Evolutionary conservation across 2,888 invertebrate genomes (phyloP).

Genomic region (Stenurella melanura): DNA sequence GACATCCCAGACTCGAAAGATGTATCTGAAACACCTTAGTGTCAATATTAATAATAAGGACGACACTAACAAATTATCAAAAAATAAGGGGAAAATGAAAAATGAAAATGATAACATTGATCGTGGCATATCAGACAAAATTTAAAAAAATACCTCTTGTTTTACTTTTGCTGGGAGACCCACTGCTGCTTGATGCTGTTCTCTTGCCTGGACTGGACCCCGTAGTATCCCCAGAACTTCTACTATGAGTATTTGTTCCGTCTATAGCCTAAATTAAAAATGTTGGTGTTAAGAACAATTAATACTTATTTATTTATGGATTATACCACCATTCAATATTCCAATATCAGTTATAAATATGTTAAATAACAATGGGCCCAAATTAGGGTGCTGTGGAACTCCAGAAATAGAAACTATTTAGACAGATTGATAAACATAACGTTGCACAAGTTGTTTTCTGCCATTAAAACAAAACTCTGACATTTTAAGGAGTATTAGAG

Average conservation of each 20-base stretch:
- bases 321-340: too few relatives aligned
- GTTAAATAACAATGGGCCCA: too few relatives aligned
- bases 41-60: conserved; percentile 65
- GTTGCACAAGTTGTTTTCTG: too few relatives aligned
- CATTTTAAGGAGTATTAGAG: too few relatives aligned
- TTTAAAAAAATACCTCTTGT: conserved; percentile 79
- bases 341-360: too few relatives aligned
- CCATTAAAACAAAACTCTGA: too few relatives aligned
- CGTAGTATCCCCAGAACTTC: conserved; percentile 90
- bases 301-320: too few relatives aligned
- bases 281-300: conserved; percentile 10
- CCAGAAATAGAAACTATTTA: too few relatives aligned
- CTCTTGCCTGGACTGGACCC: conserved; percentile 90
- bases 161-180: conserved; percentile 87
- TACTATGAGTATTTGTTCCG: conserved; percentile 82
- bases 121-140: not conserved
- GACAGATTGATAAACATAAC: too few relatives aligned
- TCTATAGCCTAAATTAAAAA: conserved; percentile 67
- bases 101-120: conserved; percentile 19
- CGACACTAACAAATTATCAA: conserved; percentile 53
- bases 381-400: too few relatives aligned
- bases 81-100: conserved; percentile 30
- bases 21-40: conserved; percentile 82
- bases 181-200: conserved; percentile 80
- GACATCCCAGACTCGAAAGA: conserved; percentile 96